These are phyloP conservation scores for Hoplodrina blanda DNA, from an alignment of 2,888 invertebrate genomes.

Conservation along the genomic window DNA sequence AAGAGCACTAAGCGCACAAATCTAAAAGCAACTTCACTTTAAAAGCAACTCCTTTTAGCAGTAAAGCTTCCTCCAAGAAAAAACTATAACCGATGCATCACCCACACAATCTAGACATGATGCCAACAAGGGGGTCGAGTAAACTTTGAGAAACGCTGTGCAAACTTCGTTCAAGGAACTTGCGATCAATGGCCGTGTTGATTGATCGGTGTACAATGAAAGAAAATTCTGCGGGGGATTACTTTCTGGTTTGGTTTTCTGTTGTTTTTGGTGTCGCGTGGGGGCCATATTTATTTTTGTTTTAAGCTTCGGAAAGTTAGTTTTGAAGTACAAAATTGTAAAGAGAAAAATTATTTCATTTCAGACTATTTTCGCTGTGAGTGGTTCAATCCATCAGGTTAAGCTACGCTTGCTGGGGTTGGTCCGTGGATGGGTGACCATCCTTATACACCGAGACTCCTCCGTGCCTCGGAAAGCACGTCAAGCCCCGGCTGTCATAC, in stretches of 20 bases:
- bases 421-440: no score
- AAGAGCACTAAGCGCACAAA: neutral
- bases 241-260: conserved; percentile 20
- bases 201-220: conserved; percentile 57
- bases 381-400: no score
- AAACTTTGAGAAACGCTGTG: conserved; percentile 58
- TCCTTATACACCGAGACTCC: no score
- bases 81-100: conserved; percentile 48
- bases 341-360: no score
- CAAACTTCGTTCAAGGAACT: conserved; percentile 53
- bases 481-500: no score
- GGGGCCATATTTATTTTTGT: neutral
- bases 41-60: conserved; percentile 17
- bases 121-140: conserved; percentile 15
- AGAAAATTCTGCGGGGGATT: conserved; percentile 37
- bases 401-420: no score
- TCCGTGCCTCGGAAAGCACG: no score
- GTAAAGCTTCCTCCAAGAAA: conserved; percentile 13
- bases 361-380: no score
- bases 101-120: conserved; percentile 33
- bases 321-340: no score
- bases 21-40: conserved; percentile 7
- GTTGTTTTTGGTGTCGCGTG: neutral
- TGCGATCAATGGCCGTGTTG: conserved; percentile 53
- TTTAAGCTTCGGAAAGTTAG: no score